These are phyloP conservation scores for Limnephilus auricula DNA, from an alignment of 2,888 invertebrate genomes.

Conservation along the genomic window DNA sequence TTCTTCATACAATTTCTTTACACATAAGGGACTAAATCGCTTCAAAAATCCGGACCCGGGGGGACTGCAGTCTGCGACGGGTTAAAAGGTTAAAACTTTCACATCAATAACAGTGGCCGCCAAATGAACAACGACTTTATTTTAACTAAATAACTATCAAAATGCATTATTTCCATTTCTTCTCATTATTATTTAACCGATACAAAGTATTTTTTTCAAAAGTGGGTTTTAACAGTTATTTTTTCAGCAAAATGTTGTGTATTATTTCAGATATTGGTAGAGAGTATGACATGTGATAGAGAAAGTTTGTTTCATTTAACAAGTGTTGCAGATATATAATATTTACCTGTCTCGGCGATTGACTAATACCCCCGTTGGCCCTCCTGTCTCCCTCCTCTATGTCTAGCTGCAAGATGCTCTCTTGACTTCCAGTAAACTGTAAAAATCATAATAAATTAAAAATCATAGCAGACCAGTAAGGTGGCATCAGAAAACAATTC, in stretches of 20 bases:
- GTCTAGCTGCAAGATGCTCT: slow-evolving; percentile 88
- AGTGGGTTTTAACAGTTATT: background rate
- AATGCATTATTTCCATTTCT: too few relatives aligned
- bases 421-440: slow-evolving; percentile 90
- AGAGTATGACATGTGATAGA: background rate
- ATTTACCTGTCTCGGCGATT: slow-evolving; percentile 68
- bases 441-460: slow-evolving; percentile 10
- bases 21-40: too few relatives aligned
- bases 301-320: background rate
- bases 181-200: too few relatives aligned
- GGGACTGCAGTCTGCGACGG: too few relatives aligned
- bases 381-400: slow-evolving; percentile 77
- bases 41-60: too few relatives aligned
- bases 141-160: too few relatives aligned
- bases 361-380: slow-evolving; percentile 70
- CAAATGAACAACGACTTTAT: too few relatives aligned
- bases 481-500: background rate
- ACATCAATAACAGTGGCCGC: too few relatives aligned
- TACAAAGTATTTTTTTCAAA: too few relatives aligned
- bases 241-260: background rate
- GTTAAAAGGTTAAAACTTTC: too few relatives aligned
- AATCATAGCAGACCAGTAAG: background rate
- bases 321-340: background rate
- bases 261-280: background rate
- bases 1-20: too few relatives aligned